Conservation (phyloP, 2,888 invertebrate genomes). For the Gymnocheta viridis region DNA sequence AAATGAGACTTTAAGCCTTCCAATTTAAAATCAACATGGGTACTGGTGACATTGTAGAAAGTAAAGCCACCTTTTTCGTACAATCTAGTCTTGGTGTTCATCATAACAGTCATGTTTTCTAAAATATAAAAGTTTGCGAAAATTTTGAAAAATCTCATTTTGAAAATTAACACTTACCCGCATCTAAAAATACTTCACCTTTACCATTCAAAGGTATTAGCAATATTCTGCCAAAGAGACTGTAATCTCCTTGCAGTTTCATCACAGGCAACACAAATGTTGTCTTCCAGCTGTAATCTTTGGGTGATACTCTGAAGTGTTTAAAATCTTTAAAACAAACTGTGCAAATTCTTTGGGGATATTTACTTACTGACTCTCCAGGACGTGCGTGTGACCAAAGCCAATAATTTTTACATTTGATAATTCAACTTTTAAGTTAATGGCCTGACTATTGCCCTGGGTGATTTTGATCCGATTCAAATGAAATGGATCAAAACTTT, state of each 20-base stretch:
- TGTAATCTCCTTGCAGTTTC: slow-evolving; percentile 87
- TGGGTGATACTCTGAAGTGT: slow-evolving; percentile 84
- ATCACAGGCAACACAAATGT: slow-evolving; percentile 86
- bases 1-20: slow-evolving; percentile 87
- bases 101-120: slow-evolving; percentile 87
- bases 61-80: slow-evolving; percentile 85
- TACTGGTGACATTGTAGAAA: slow-evolving; percentile 87
- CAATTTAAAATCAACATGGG: slow-evolving; percentile 87
- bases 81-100: slow-evolving; percentile 86
- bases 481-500: slow-evolving; percentile 86
- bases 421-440: slow-evolving; percentile 88
- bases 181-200: slow-evolving; percentile 88
- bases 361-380: slow-evolving; percentile 84
- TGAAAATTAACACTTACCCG: slow-evolving; percentile 83
- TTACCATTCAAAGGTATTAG: slow-evolving; percentile 87
- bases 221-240: slow-evolving; percentile 87
- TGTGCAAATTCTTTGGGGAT: background rate
- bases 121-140: background rate
- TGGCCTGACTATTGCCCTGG: slow-evolving; percentile 87
- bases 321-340: background rate
- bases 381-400: slow-evolving; percentile 86
- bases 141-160: background rate
- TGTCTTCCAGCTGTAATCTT: slow-evolving; percentile 88
- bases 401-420: slow-evolving; percentile 87
- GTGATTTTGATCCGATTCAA: slow-evolving; percentile 87